Evolutionary conservation across 1,140 invertebrate genomes (phyloP).

Genomic region (Mamestra configurata): DNA sequence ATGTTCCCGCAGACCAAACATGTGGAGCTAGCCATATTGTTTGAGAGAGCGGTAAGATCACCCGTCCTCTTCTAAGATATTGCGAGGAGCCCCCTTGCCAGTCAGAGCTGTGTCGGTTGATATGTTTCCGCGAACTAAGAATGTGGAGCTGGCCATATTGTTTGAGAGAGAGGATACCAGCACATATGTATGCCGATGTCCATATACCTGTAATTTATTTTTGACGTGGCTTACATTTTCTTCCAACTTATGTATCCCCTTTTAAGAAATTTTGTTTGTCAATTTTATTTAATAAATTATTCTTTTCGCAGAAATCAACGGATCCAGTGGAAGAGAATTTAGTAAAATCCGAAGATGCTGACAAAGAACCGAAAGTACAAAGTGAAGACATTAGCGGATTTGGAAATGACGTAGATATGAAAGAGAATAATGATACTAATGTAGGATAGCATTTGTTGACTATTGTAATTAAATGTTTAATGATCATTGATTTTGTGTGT

Average conservation of each 20-base stretch:
- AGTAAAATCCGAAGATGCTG: background rate
- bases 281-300: background rate
- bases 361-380: background rate
- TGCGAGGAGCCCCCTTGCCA: background rate
- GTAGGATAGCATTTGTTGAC: slow-evolving; percentile 21
- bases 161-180: background rate
- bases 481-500: background rate
- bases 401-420: background rate
- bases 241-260: too few relatives aligned
- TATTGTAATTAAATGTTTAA: slow-evolving; percentile 3
- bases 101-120: too few relatives aligned
- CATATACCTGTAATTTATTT: too few relatives aligned
- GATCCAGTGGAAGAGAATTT: background rate
- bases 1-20: slow-evolving; percentile 98
- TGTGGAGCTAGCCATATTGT: slow-evolving; percentile 93
- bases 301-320: background rate
- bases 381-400: background rate
- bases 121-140: too few relatives aligned
- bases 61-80: background rate
- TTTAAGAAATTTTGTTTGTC: too few relatives aligned
- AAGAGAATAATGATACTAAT: slow-evolving; percentile 15
- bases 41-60: background rate
- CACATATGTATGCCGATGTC: too few relatives aligned
- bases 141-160: background rate
- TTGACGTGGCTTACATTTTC: too few relatives aligned